These are phyloP conservation scores for Chamaea fasciata DNA, from an alignment of 2,113 vertebrate species.

Conservation along the genomic window DNA sequence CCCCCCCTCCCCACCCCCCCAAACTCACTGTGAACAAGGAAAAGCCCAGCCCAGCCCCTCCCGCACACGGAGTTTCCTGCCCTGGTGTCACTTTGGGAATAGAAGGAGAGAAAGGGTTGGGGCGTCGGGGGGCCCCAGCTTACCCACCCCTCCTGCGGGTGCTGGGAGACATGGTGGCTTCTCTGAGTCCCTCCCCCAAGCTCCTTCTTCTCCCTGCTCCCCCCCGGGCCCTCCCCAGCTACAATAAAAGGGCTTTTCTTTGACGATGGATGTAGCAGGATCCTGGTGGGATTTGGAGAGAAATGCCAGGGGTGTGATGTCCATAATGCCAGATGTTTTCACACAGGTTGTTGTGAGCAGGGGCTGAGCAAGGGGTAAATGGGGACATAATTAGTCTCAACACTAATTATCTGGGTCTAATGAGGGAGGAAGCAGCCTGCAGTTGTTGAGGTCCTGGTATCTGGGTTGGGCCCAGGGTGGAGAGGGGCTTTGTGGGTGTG, in stretches of 20 bases:
- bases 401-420: background rate
- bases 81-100: background rate
- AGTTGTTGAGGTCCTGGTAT: no score
- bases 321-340: background rate
- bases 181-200: fast-evolving
- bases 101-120: background rate
- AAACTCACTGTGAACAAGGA: constrained; percentile 40
- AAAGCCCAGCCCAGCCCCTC: background rate
- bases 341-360: background rate
- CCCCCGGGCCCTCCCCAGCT: background rate
- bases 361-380: background rate
- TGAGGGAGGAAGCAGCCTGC: background rate
- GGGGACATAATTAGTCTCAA: background rate
- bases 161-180: background rate
- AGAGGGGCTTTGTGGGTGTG: no score
- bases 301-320: background rate
- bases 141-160: background rate
- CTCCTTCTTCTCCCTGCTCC: background rate
- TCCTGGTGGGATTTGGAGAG: background rate
- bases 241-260: constrained; percentile 50
- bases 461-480: background rate
- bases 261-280: background rate
- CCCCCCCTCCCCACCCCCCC: background rate
- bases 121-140: fast-evolving
- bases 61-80: background rate